Conservation (phyloP, 1,140 invertebrate species). For the Cyclargus thomasi region DNA sequence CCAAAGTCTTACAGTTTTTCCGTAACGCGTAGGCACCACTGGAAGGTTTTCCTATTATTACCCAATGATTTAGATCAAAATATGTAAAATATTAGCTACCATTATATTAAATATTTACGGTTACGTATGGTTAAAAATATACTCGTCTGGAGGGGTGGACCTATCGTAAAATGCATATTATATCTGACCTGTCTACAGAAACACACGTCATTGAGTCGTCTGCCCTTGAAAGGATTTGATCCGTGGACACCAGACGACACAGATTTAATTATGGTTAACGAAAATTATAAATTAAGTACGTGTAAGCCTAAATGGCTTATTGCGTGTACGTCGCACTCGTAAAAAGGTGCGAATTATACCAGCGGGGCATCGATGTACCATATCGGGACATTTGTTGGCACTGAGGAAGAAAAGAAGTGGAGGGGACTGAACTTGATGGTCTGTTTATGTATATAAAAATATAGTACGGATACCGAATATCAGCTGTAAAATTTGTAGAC, state of each 20-base stretch:
- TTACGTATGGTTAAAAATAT: neutral
- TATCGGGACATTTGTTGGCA: neutral
- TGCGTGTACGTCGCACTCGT: conserved; percentile 28
- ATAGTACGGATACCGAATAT: too few relatives aligned
- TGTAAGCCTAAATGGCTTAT: conserved; percentile 1
- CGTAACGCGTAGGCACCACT: too few relatives aligned
- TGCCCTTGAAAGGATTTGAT: neutral
- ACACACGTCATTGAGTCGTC: neutral
- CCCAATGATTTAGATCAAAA: too few relatives aligned
- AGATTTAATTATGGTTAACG: too few relatives aligned
- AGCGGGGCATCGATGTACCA: conserved; percentile 26
- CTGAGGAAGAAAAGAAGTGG: too few relatives aligned
- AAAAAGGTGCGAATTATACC: conserved; percentile 54
- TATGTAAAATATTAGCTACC: too few relatives aligned
- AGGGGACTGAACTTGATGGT: too few relatives aligned
- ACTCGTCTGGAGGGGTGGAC: neutral
- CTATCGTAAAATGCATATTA: neutral
- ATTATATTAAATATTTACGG: too few relatives aligned
- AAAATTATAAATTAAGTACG: neutral
- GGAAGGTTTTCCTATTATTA: too few relatives aligned
- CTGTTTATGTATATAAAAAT: too few relatives aligned
- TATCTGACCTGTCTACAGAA: neutral
- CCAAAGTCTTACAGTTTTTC: too few relatives aligned
- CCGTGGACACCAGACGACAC: neutral
- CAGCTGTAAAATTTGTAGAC: too few relatives aligned